Conservation (phyloP, 2,888 invertebrate genomes). For the Oscheius myriophilus region DNA sequence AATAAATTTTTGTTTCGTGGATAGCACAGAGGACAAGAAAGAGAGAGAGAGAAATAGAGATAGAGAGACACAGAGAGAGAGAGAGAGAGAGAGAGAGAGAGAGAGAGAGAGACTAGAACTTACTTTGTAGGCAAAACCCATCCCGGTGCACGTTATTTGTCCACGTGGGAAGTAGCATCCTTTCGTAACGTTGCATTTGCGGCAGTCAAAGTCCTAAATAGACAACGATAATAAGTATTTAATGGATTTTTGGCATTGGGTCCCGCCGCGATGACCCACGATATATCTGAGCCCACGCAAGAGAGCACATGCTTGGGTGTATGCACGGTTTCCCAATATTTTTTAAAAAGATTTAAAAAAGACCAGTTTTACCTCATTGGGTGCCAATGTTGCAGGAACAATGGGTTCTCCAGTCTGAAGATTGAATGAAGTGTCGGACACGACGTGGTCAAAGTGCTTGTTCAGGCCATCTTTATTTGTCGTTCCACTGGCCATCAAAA, state of each 20-base stretch:
- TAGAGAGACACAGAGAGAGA: too few relatives aligned
- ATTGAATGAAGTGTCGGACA: conserved; percentile 14
- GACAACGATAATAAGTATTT: too few relatives aligned
- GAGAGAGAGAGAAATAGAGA: too few relatives aligned
- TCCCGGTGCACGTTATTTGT: background rate
- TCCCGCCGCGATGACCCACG: too few relatives aligned
- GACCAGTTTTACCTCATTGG: background rate
- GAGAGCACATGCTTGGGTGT: too few relatives aligned
- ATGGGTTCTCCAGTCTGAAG: conserved; percentile 1
- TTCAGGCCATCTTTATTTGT: background rate
- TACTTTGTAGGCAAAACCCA: conserved; percentile 12
- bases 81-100: too few relatives aligned
- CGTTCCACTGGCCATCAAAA: conserved; percentile 29
- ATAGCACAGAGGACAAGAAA: too few relatives aligned
- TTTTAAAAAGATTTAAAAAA: background rate
- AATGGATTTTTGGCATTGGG: too few relatives aligned
- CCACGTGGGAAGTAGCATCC: conserved; percentile 42
- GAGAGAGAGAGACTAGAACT: too few relatives aligned
- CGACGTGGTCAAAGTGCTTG: conserved; percentile 24
- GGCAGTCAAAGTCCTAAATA: conserved; percentile 37
- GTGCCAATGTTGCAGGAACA: background rate
- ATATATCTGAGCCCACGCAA: too few relatives aligned
- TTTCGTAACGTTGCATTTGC: conserved; percentile 44
- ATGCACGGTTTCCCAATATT: too few relatives aligned
- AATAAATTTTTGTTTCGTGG: too few relatives aligned